Evolutionary conservation across 1,140 invertebrate species (phyloP), one percentile per base, ranked within the genome.

Genomic region (Araneus ventricosus): DNA sequence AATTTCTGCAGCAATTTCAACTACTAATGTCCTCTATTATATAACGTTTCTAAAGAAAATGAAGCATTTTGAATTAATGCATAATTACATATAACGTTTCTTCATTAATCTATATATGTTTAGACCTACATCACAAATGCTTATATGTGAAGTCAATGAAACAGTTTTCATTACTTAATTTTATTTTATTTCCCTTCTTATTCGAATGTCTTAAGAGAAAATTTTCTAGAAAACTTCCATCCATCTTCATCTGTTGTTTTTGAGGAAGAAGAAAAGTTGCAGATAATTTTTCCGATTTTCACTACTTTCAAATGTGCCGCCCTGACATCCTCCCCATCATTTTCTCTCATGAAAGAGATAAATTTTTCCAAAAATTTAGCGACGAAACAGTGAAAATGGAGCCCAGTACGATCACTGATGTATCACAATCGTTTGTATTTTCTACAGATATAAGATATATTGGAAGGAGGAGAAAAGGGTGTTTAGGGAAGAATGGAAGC

Each of bases 161-260:
- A 14, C 27, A 37, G 20, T 34, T 34, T 34, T 79, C 17, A 4
- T 7, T 79, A 4, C 10, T 6, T 20, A 2, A n/a, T 5, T 20
- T 20, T 8, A n/a, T n/a, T n/a, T n/a, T n/a, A n/a, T 20, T 37
- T 3, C 5, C 8, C 27, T 27, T 37, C 34, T 34, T 34, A 79
- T 79, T 37, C 70, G 70, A 37, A 79, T 37, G 70, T 17, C 30
- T 30, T 14, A 20, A 27, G 34, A 79, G n/a, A 34, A 75, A 79
- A 4, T 79, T 79, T 34, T 22, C 1, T 27, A n/a, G 34, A 27
- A 37, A 27, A 5, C 8, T 27, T 79, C 34, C 70, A 79, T 79
- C 70, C 70, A 79, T 79, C 70, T 79, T 79, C 70, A 79, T 79
- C 70, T 34, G 70, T 24, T 2, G 8, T 30, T 79, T 79, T 37